These are phyloP conservation scores for Mustela erminea DNA, from an alignment of 2,797 vertebrate genomes.

Conservation along the genomic window DNA sequence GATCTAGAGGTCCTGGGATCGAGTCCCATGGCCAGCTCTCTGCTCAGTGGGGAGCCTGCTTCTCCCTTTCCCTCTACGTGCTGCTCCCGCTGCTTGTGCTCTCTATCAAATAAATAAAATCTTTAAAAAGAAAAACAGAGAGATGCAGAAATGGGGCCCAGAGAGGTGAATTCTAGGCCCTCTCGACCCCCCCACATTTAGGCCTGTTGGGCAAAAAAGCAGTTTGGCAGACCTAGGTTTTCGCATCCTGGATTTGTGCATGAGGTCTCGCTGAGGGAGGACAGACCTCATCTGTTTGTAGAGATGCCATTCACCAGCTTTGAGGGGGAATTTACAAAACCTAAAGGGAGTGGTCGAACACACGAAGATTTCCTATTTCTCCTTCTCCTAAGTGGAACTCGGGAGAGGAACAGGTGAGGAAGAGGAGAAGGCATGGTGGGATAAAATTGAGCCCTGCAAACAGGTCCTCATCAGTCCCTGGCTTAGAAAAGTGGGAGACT, in stretches of 20 bases:
- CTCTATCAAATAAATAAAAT: neutral
- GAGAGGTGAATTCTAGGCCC: neutral
- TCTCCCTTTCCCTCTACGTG: neutral
- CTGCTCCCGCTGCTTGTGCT: neutral
- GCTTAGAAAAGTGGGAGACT: slow-evolving; percentile 69
- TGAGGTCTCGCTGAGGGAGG: neutral
- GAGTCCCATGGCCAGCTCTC: neutral
- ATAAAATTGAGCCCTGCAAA: slow-evolving; percentile 50
- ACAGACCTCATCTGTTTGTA: neutral
- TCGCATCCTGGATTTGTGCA: neutral
- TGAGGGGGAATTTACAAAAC: neutral
- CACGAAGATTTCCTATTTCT: neutral
- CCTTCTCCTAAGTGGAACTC: neutral
- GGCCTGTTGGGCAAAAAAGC: neutral
- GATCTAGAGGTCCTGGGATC: neutral
- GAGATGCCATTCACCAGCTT: neutral
- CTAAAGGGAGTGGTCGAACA: neutral
- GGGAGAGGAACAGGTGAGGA: neutral
- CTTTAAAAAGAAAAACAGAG: neutral
- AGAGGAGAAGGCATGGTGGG: slow-evolving; percentile 38
- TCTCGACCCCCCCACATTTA: neutral
- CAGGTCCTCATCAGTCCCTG: slow-evolving; percentile 44
- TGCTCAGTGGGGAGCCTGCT: neutral
- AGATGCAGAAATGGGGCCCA: neutral
- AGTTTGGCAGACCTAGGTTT: neutral